phyloP scores from a whole-genome alignment of 2,797 vertebrate species.

The Gadopsis marmoratus region DNA sequence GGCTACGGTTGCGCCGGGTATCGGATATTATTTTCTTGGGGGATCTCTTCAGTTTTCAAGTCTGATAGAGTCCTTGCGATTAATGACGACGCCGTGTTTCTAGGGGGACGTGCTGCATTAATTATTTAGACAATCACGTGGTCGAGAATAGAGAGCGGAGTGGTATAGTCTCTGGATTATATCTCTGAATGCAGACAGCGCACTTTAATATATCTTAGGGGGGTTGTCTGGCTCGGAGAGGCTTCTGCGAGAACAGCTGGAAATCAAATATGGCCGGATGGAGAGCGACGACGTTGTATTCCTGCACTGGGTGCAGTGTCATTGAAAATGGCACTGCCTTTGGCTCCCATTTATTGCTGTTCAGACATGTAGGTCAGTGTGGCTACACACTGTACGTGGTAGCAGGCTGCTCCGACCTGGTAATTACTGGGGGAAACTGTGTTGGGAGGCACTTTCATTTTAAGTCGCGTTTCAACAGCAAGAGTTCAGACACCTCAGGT shows the following conservation, averaged over 20 bases:
- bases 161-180: conserved; percentile 94
- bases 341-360: conserved; percentile 87
- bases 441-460: conserved; percentile 26
- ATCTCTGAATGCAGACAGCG: conserved; percentile 87
- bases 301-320: conserved; percentile 86
- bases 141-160: conserved; percentile 89
- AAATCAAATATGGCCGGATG: conserved; percentile 91
- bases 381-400: conserved; percentile 73
- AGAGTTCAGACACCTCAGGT: not conserved
- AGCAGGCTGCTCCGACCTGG: conserved; percentile 74
- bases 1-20: conserved; percentile 88
- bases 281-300: conserved; percentile 79
- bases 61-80: conserved; percentile 99
- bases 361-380: conserved; percentile 87
- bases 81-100: conserved; percentile 99
- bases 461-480: not conserved
- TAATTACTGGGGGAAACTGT: conserved; percentile 34
- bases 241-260: conserved; percentile 86
- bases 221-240: conserved; percentile 83
- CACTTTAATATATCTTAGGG: conserved; percentile 87
- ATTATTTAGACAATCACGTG: conserved; percentile 99
- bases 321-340: conserved; percentile 87
- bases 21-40: conserved; percentile 98
- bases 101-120: conserved; percentile 99
- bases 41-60: conserved; percentile 99